Conservation (phyloP, 2,113 vertebrate genomes). For the Chaetorhynchus papuensis region DNA sequence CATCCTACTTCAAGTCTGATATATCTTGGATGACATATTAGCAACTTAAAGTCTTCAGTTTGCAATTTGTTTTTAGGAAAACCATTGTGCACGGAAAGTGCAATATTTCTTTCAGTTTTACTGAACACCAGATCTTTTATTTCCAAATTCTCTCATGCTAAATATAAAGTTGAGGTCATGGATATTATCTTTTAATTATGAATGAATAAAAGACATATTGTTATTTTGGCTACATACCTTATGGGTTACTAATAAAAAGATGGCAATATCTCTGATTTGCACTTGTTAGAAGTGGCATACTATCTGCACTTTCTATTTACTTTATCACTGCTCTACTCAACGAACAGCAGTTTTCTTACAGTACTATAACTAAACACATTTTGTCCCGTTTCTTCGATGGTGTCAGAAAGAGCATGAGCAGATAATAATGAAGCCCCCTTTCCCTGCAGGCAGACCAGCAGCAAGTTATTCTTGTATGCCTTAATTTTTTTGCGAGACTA, state of each 20-base stretch:
- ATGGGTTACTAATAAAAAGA: not conserved
- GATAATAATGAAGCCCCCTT: not conserved
- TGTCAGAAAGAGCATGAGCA: not conserved
- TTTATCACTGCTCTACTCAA: not conserved
- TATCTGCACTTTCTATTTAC: not conserved
- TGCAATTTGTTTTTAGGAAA: slow-evolving; percentile 2
- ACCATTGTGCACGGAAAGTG: not conserved
- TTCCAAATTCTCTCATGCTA: not conserved
- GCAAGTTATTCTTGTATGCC: not conserved
- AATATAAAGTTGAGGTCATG: not conserved
- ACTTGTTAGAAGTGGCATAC: not conserved
- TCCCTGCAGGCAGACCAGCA: not conserved
- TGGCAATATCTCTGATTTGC: not conserved
- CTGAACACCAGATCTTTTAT: not conserved
- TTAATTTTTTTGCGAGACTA: not conserved
- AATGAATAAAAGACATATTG: not conserved
- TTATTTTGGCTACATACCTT: not conserved
- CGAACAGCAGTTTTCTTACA: not conserved
- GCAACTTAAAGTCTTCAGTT: not conserved
- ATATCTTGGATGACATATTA: slow-evolving; percentile 7
- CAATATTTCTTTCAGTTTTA: not conserved
- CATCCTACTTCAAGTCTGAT: slow-evolving; percentile 24
- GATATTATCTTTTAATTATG: not conserved
- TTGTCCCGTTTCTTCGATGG: not conserved
- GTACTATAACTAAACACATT: not conserved